Percentiles rank a stretch among this genome's conserved stretches.
phyloP scores from a whole-genome alignment of 2,797 vertebrate genomes.

The Rhadinocentrus ornatus region DNA sequence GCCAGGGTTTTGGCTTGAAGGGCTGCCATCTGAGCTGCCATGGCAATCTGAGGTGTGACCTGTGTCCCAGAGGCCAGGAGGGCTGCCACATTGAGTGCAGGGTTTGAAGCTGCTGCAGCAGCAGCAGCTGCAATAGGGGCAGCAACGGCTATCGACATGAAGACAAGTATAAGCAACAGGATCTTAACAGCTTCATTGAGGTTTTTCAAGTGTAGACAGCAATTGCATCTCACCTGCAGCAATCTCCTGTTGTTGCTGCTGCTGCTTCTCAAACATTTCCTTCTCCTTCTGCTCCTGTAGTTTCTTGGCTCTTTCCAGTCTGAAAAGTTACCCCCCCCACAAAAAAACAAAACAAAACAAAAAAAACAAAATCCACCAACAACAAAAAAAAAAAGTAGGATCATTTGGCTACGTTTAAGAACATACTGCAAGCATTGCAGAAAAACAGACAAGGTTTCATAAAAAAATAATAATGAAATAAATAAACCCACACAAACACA shows the following conservation, averaged over 20 bases:
- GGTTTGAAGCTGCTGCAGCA: conserved; percentile 82
- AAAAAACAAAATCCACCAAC: background rate
- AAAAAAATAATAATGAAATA: conserved; percentile 12
- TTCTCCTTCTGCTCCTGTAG: conserved; percentile 98
- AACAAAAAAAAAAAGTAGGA: conserved; percentile 2
- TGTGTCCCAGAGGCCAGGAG: conserved; percentile 96
- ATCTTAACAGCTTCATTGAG: background rate
- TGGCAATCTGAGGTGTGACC: conserved; percentile 98
- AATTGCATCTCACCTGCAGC: conserved; percentile 83
- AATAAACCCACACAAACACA: background rate
- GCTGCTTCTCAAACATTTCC: conserved; percentile 94
- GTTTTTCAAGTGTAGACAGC: background rate
- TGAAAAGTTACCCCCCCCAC: conserved; percentile 59
- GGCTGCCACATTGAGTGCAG: conserved; percentile 94
- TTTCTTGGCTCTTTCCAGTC: conserved; percentile 97
- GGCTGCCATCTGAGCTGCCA: conserved; percentile 99
- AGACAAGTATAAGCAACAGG: background rate
- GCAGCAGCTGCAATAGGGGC: conserved; percentile 79
- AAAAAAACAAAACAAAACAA: no score
- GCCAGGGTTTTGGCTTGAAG: conserved; percentile 96
- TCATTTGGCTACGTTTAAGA: background rate
- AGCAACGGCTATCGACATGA: conserved; percentile 51
- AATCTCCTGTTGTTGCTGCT: conserved; percentile 91
- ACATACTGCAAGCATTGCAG: background rate
- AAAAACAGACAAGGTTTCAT: conserved; percentile 1